Evolutionary conservation across 2,797 vertebrate species (phyloP), one percentile per base, ranked within the genome.

Genomic region (Rachycentron canadum): DNA sequence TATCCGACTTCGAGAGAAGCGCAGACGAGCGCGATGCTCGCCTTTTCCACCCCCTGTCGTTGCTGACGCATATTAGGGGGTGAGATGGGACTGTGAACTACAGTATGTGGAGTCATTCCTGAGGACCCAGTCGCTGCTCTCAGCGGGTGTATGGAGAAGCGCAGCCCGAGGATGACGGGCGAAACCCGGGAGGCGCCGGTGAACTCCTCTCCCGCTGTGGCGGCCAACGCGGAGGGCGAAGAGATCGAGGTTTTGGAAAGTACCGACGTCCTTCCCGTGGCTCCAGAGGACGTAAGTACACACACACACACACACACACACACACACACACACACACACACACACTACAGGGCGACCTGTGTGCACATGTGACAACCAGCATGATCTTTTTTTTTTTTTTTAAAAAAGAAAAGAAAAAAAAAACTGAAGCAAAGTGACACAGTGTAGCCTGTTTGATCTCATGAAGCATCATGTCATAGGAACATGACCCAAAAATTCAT

Each of bases 181-280:
- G 89, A 79, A 73, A 84, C 89, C 89, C 93, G 95, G 90, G 94
- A 94, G 83, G 81, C 83, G 71, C 92, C 90, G 69, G 92, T 94
- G 43, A 92, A 93, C 91, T 92, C 94, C 81, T 97, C 96, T 23
- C 97, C 97, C 62, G 97, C 98, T 40, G 97, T 97, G 89, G 96
- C 97, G 58, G 95, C 96, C 85, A 92, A 96, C 90, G 95, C 96
- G 13, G 97, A 97, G 89, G 97, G 96, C 53, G 97, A 98, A 55
- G 97, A 97, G 90, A 98, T 98, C 82, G 97, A 98, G 94, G 96
- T 97, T 87, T 88, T 98, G 94, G 97, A 96, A 73, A 96, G 96
- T 69, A 96, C 95, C 64, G 96, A 95, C 32, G 93, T 94, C 65
- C 91, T 94, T 55, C 94, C 93, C 10, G 87, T 88, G 73, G 93